Evolutionary conservation across 1,140 invertebrate genomes (phyloP), one percentile per base, ranked within the genome.

Genomic region (Rhopalosiphum padi): DNA sequence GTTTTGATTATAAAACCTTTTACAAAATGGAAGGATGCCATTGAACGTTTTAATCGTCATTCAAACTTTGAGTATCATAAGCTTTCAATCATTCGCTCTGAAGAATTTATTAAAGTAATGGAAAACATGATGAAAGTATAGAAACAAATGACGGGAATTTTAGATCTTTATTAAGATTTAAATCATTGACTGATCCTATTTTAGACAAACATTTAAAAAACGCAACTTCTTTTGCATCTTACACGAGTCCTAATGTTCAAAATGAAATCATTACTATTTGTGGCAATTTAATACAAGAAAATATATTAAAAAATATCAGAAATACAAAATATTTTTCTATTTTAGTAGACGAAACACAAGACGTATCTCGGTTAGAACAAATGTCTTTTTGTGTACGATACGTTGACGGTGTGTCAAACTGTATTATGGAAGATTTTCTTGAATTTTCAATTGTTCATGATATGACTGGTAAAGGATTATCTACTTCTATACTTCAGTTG

Each of bases 371-470:
- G n/a, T 77, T 77, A 35, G 68, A 77, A 77, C 68, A 77, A 77
- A 35, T 77, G 68, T 77, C n/a, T 77, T 77, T 77, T 77, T 77
- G n/a, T 77, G 68, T 77, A 35, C 68, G 68, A 77, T 77, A 77
- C 68, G 68, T 77, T 77, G 68, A 77, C 68, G 68, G 68, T 77
- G n/a, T 77, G 15, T 77, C 68, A 77, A 77, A 77, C n/a, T 77
- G 68, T 77, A 77, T 35, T 77, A 77, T 77, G 68, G n/a, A 77
- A 77, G n/a, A 35, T 35, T 77, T 77, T 77, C 30, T 77, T n/a
- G 68, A 77, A 77, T 77, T 77, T 77, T 77, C 68, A 77, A 77
- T 77, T 77, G n/a, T 77, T 77, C n/a, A 77, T 1, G 68, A 77
- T 77, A 77, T n/a, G 60, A 68, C 60, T 68, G 60, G 60, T 68